phyloP scores from a whole-genome alignment of 2,113 vertebrate species.

The Otocyon megalotis region DNA sequence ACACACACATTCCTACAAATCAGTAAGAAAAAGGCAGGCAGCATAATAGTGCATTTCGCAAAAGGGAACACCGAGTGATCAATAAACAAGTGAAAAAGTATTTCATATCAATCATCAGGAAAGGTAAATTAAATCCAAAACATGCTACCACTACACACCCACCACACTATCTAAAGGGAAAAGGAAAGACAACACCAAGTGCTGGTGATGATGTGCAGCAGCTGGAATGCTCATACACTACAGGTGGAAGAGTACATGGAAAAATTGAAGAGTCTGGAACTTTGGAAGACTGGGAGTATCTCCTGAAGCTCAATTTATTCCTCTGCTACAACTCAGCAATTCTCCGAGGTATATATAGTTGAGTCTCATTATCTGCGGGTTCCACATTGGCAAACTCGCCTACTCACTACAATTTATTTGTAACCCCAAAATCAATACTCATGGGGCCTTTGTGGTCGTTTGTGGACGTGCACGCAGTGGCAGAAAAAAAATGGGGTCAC shows the following conservation, averaged over 20 bases:
- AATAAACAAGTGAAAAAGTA: background rate
- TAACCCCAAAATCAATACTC: background rate
- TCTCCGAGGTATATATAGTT: background rate
- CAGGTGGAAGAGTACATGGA: background rate
- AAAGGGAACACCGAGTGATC: background rate
- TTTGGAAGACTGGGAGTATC: background rate
- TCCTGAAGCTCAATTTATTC: background rate
- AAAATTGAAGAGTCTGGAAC: background rate
- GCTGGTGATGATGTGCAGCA: background rate
- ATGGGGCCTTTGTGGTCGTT: background rate
- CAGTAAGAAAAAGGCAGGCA: background rate
- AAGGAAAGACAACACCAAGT: background rate
- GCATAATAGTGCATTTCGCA: background rate
- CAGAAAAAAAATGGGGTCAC: background rate
- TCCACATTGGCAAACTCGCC: background rate
- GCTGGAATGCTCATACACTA: background rate
- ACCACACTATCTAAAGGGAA: background rate
- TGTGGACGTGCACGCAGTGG: background rate
- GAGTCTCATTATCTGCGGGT: background rate
- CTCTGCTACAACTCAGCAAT: background rate
- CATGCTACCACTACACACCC: background rate
- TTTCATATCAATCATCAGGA: background rate
- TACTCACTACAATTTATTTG: background rate
- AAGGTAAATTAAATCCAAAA: background rate
- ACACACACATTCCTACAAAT: background rate